phyloP scores from a whole-genome alignment of 2,888 invertebrate species.

The Andrena praecox region DNA sequence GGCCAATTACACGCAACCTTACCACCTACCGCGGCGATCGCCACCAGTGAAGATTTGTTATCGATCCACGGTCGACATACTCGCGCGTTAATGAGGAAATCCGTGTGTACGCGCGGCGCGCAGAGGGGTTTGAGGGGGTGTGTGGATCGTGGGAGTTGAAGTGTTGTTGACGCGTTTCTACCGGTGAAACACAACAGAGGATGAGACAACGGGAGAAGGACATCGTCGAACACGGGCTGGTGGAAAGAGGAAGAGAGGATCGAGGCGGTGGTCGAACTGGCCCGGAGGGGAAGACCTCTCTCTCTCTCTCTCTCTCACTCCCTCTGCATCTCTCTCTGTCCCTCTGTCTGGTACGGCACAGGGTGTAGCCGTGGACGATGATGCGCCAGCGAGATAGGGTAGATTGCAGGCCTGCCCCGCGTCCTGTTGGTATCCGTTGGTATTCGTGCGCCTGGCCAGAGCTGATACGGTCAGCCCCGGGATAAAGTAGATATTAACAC shows the following conservation, averaged over 20 bases:
- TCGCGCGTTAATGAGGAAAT: slow-evolving; percentile 68
- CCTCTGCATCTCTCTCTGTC: background rate
- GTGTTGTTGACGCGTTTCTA: slow-evolving; percentile 62
- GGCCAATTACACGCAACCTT: slow-evolving; percentile 68
- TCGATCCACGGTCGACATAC: slow-evolving; percentile 59
- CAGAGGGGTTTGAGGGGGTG: slow-evolving; percentile 11
- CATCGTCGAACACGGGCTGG: slow-evolving; percentile 56
- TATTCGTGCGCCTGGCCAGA: slow-evolving; percentile 82
- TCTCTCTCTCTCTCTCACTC: background rate
- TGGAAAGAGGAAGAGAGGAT: slow-evolving; percentile 81
- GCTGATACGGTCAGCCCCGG: slow-evolving; percentile 85
- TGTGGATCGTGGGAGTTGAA: slow-evolving; percentile 58
- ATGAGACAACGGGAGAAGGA: slow-evolving; percentile 37
- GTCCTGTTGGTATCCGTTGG: slow-evolving; percentile 69
- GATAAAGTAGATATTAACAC: slow-evolving; percentile 85
- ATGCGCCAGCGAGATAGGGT: slow-evolving; percentile 79
- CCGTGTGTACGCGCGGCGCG: slow-evolving; percentile 44
- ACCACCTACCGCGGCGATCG: slow-evolving; percentile 61
- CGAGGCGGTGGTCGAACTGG: slow-evolving; percentile 49
- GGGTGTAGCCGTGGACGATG: slow-evolving; percentile 79
- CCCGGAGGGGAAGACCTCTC: slow-evolving; percentile 52
- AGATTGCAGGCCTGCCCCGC: slow-evolving; percentile 78
- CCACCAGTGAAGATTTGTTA: slow-evolving; percentile 59
- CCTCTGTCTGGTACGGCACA: slow-evolving; percentile 52
- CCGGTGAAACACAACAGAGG: slow-evolving; percentile 49